Percentiles rank a stretch among this genome's conserved stretches.
These are phyloP conservation scores for Tupiocoris notatus DNA, from an alignment of 2,888 invertebrate species.

Conservation along the genomic window DNA sequence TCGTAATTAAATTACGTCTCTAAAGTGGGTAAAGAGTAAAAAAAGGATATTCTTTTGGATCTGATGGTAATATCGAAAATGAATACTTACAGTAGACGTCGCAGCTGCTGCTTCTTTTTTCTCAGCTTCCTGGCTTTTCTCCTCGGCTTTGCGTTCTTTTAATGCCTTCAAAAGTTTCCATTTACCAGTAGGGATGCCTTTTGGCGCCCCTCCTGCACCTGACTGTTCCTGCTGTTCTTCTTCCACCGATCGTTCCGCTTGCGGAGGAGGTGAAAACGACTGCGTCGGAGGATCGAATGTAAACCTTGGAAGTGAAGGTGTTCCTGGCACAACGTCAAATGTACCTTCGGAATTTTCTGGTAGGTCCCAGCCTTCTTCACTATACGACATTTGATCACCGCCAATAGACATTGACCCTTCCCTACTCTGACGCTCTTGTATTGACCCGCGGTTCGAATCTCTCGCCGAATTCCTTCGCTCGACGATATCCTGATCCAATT, in stretches of 20 bases:
- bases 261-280: slow-evolving; percentile 52
- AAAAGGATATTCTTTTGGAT: too few relatives aligned
- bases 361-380: not conserved
- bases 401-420: slow-evolving; percentile 16
- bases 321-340: slow-evolving; percentile 50
- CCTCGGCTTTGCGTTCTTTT: slow-evolving; percentile 86
- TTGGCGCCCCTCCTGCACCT: slow-evolving; percentile 59
- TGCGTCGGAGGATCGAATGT: slow-evolving; percentile 54
- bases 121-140: slow-evolving; percentile 69
- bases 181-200: slow-evolving; percentile 61
- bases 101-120: slow-evolving; percentile 61
- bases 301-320: slow-evolving; percentile 57
- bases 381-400: not conserved
- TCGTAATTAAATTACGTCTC: too few relatives aligned
- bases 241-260: slow-evolving; percentile 53
- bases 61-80: too few relatives aligned
- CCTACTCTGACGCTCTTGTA: slow-evolving; percentile 26
- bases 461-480: slow-evolving; percentile 9
- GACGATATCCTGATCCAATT: slow-evolving; percentile 54
- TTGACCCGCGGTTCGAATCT: slow-evolving; percentile 12
- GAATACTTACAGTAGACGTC: slow-evolving; percentile 44
- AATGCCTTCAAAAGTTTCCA: slow-evolving; percentile 88
- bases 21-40: too few relatives aligned
- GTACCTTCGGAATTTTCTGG: not conserved
- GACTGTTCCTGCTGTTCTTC: slow-evolving; percentile 53